These are phyloP conservation scores for Vanessa cardui DNA, from an alignment of 2,888 invertebrate genomes.

Conservation along the genomic window DNA sequence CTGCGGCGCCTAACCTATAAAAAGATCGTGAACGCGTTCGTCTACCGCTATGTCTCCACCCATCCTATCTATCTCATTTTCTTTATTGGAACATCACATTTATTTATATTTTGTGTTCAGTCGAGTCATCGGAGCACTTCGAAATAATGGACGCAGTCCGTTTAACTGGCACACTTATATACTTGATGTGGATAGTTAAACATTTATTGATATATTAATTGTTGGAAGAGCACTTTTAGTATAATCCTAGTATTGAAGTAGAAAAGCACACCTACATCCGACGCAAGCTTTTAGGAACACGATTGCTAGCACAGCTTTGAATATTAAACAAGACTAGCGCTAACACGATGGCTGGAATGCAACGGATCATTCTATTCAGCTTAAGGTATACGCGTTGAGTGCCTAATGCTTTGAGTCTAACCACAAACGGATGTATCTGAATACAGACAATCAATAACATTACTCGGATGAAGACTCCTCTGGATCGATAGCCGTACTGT, in stretches of 20 bases:
- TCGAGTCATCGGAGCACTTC: constrained; percentile 22
- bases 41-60: constrained; percentile 65
- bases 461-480: constrained; percentile 27
- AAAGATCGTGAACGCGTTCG: constrained; percentile 62
- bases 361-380: constrained; percentile 43
- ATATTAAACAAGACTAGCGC: constrained; percentile 40
- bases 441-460: constrained; percentile 39
- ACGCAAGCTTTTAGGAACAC: constrained; percentile 22
- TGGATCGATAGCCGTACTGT: background rate
- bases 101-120: constrained; percentile 29
- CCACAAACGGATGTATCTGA: constrained; percentile 41
- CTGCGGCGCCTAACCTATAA: constrained; percentile 61
- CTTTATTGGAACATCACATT: constrained; percentile 27
- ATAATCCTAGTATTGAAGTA: background rate
- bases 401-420: constrained; percentile 42
- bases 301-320: constrained; percentile 33
- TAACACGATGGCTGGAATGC: constrained; percentile 39
- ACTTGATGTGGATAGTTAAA: background rate
- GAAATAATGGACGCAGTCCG: constrained; percentile 11
- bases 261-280: background rate
- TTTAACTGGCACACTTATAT: background rate
- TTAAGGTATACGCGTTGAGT: constrained; percentile 44
- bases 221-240: background rate
- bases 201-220: background rate
- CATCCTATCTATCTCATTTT: constrained; percentile 38